These are phyloP conservation scores for Typhlomys cinereus DNA, from an alignment of 2,113 vertebrate species.

Conservation along the genomic window DNA sequence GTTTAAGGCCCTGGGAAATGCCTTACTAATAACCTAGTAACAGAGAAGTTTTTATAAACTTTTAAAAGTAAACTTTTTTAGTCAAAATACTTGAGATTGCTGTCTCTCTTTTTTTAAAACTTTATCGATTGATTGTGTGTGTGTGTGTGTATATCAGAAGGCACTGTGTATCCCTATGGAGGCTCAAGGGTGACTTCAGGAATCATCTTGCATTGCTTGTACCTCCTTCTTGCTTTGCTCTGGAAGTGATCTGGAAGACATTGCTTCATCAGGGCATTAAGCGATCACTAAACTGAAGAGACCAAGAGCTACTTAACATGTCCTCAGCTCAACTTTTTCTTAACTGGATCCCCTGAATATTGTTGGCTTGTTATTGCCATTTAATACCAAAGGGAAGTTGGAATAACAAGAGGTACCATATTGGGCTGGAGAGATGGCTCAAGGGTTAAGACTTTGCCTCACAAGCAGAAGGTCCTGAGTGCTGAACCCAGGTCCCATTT, in stretches of 20 bases:
- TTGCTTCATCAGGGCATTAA: not conserved
- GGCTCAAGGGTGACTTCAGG: too few relatives aligned
- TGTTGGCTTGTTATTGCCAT: not conserved
- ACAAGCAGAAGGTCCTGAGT: too few relatives aligned
- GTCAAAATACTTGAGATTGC: too few relatives aligned
- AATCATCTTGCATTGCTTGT: too few relatives aligned
- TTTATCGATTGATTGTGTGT: too few relatives aligned
- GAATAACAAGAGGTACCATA: not conserved
- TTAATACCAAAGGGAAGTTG: not conserved
- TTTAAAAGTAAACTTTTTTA: slow-evolving; percentile 19
- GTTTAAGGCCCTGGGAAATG: not conserved
- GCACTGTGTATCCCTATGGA: too few relatives aligned
- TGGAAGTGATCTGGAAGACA: not conserved
- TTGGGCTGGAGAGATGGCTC: too few relatives aligned
- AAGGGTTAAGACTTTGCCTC: too few relatives aligned
- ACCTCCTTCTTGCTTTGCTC: too few relatives aligned
- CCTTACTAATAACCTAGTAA: not conserved
- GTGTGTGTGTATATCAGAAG: too few relatives aligned
- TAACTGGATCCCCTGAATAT: not conserved
- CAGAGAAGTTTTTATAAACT: slow-evolving; percentile 16
- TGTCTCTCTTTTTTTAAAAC: too few relatives aligned
- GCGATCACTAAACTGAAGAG: not conserved
- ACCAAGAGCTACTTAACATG: not conserved
- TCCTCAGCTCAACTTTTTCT: not conserved
- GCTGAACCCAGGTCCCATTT: too few relatives aligned